Base-by-base conservation (phyloP, 1,140 invertebrate species). In the Mya arenaria region DNA sequence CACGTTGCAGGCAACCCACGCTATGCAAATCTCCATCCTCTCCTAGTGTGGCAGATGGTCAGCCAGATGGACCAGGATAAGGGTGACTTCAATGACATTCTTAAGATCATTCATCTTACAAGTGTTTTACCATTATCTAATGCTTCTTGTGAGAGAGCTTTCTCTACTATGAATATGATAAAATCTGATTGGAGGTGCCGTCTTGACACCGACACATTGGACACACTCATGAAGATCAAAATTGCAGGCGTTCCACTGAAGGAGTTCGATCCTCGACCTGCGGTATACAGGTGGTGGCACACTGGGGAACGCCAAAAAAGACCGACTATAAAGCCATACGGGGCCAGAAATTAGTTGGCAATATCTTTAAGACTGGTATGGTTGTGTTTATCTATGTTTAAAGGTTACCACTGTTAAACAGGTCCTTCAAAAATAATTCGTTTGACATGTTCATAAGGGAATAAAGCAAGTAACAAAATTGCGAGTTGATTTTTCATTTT, bases 181-280 rank as follows among this genome's bases (percentile, higher is more conserved):
- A 81, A 81, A 62, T 65, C 19, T 72, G 78, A 81, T 37, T 81
- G 66, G 78, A 72, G 78, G 32, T 81, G 78, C 52, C 72, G 28
- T 23, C 41, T 81, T n/a, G 19, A 32, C 4, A 23, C 41, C 0
- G 4, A 37, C 17, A 78, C 41, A 36, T 30, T 78, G 23, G 10
- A 78, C 34, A 34, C 23, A 10, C 41, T 71, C 1, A 44, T 71
- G 37, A 71, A 44, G 30, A 71, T 71, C 55, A 19, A 25, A 19
- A 30, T 52, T 28, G 37, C 66, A 6, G 32, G 32, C 17, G 10
- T 52, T 28, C 32, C 13, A 5, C 32, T 71, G 8, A 71, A 52
- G 25, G 66, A 71, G 17, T 71, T 71, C 32, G 41, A 71, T 52
- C 39, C 66, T 4, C 30, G 30, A 71, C 66, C 56, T n/a, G n/a